Base-by-base conservation (phyloP, 2,797 vertebrate species). In the Australoheros facetus region DNA sequence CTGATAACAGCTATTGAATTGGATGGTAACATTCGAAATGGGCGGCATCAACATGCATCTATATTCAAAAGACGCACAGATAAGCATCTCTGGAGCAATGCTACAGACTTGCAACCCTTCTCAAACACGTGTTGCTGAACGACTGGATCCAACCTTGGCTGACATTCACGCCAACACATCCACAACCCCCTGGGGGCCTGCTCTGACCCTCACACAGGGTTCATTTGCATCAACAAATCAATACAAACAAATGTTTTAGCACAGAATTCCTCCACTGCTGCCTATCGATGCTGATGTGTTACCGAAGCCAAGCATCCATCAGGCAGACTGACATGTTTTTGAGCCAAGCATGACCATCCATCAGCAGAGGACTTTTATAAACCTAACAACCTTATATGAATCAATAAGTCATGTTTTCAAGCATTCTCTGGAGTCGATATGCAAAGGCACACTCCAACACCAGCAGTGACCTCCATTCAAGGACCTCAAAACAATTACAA, bases 171-270 rank as follows among this genome's bases (percentile, higher is more conserved):
- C 71, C 58, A 28, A 83, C 83, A 82, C 87, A 83, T 78, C 78
- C 57, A n/a, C 32, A 2, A 10, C 21, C 66, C 74, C 83, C 89
- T 2, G 2, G 64, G 87, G 90, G 87, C 80, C 56, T 12, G 17
- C 72, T 79, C 76, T 90, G 89, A 91, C 89, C 90, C 89, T 83
- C 78, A 1, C 16, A 16, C 59, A 16, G 80, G 71, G 75, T 89
- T 90, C 84, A 84, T 93, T 88, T 92, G 83, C 91, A 94, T 94
- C 78, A 39, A 56, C 83, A 23, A 81, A 93, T 95, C 93, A 85
- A 95, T 94, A 91, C 74, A 3, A 37, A 45, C 23, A 64, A 90
- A 90, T 89, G 90, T 91, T 93, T 91, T 75, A 87, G 71, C 82
- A 45, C 79, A 77, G 78, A 81, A 85, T 82, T 87, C 87, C 88